Base-by-base conservation (phyloP, 2,113 vertebrate species). In the Microcebus tavaratra region DNA sequence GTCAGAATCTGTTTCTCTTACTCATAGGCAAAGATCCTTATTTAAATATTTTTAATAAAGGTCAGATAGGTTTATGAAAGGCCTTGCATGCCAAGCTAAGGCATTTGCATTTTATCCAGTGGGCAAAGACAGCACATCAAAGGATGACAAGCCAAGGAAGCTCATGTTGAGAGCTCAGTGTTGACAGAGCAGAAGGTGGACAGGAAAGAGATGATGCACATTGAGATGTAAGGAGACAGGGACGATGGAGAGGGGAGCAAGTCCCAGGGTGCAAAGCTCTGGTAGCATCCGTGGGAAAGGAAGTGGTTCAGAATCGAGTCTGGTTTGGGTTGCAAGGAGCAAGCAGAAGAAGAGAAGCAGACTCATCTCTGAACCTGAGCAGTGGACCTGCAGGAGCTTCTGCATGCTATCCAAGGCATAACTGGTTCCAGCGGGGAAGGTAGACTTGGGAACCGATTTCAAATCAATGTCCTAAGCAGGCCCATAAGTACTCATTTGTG, bases 381-480 rank as follows among this genome's bases (percentile, higher is more conserved):
- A 42, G 20, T 4, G 34, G 27, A 67, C 34, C 13, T 29, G 20
- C 17, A 45, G 70, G 59, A n/a, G n/a, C 53, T 78, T 14, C 45
- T 42, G 27, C 20, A 29, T 29, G n/a, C 55, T 29, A 20, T 21
- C 76, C 13, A 42, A 61, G 31, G 14, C 42, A 81, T 50, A 31
- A 27, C 25, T 3, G 13, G 9, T 20, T 53, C 76, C 55, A 34
- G 13, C 2, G 34, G 20, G n/a, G 55, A 81, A 73, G 21, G 21
- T 2, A 75, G n/a, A 42, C n/a, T 65, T 39, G 15, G 50, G 27
- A 65, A 61, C n/a, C 99, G 1, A 6, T 42, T 88, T 61, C 61
- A 8, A 61, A 81, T 81, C 65, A 1, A 6, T 73, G 72, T 48
- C 31, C 31, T 94, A 84, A 67, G 45, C 23, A 36, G 59, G 36